Evolutionary conservation across 1,140 invertebrate species (phyloP).

Genomic region (Zelostemma sp.): DNA sequence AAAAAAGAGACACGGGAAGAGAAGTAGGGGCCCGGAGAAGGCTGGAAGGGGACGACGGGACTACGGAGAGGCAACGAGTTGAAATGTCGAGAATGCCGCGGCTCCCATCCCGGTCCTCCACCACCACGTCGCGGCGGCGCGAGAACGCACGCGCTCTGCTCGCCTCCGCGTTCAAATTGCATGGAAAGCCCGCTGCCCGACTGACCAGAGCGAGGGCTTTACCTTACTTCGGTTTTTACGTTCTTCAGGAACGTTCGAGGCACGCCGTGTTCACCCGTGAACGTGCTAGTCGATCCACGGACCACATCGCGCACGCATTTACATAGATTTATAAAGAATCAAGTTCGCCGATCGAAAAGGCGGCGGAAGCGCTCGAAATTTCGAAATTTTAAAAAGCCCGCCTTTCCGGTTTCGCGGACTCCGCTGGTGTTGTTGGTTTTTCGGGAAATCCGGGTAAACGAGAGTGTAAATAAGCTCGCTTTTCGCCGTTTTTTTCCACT

Average conservation of each 20-base stretch:
- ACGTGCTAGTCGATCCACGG: constrained; percentile 17
- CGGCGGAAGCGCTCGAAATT: neutral
- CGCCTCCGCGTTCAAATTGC: constrained; percentile 52
- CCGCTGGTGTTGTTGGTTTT: too few relatives aligned
- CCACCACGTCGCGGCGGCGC: constrained; percentile 24
- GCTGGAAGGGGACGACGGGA: constrained; percentile 16
- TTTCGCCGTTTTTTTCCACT: too few relatives aligned
- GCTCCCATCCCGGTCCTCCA: constrained; percentile 46
- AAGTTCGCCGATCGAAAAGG: neutral
- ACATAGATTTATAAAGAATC: neutral
- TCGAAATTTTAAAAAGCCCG: constrained; percentile 4
- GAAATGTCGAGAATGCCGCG: constrained; percentile 57
- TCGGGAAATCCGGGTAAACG: too few relatives aligned
- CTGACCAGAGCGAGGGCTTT: constrained; percentile 58
- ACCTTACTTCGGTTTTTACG: constrained; percentile 66
- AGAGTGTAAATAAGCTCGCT: too few relatives aligned
- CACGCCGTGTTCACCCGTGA: constrained; percentile 74
- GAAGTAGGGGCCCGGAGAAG: constrained; percentile 12
- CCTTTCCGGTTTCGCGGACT: too few relatives aligned
- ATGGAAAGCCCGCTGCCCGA: constrained; percentile 63
- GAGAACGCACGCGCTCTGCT: constrained; percentile 56
- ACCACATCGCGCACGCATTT: neutral
- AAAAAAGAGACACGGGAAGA: constrained; percentile 9
- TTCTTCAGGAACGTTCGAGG: constrained; percentile 60
- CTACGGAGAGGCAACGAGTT: constrained; percentile 30